Evolutionary conservation across 2,888 invertebrate species (phyloP), one percentile per base, ranked within the genome.

Genomic region (Teleogryllus oceanicus): DNA sequence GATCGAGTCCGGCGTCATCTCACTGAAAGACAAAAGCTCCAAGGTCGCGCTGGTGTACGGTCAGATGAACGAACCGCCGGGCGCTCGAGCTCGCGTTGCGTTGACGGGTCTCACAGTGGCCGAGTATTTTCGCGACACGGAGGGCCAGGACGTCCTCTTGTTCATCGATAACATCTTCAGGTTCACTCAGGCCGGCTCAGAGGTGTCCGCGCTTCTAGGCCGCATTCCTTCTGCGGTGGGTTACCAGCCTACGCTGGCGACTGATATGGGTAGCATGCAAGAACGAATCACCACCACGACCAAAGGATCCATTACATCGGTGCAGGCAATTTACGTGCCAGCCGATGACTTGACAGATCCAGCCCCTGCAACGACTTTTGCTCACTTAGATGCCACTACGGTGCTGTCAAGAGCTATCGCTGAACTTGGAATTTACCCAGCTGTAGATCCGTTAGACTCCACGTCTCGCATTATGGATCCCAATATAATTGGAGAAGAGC

Each of bases 201-300:
- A 95, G 89, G 92, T 92, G 86, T 97, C 97, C 81, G 96, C 97
- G 83, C 88, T 97, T 89, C 87, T 97, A 87, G 97, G 97, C 86
- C 96, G 96, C 90, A 97, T 97, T 86, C 97, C 97, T 81, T 96
- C 96, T 13, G 97, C 96, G 84, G 96, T 97, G 87, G 97, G 97
- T 88, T 97, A 97, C 89, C 97, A 97, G 88, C 97, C 97, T 78
- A 97, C 97, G 49, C 89, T 97, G 89, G 97, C 97, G 84, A 97
- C 96, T 83, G 97, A 97, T 90, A 97, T 97, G 97, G 97, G 97
- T 89, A 94, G 92, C 86, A 96, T 97, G 96, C 97, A 97, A 91
- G 97, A 97, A 88, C 89, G 97, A 85, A 97, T 97, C 88, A 97
- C 97, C 83, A 96, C 97, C 84, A 97, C 97, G 82, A 96, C 93